A percentile compares a stretch with the other conserved stretches of the same genome.
Conservation (phyloP, 2,888 invertebrate species). For the Drosophila anceps region DNA sequence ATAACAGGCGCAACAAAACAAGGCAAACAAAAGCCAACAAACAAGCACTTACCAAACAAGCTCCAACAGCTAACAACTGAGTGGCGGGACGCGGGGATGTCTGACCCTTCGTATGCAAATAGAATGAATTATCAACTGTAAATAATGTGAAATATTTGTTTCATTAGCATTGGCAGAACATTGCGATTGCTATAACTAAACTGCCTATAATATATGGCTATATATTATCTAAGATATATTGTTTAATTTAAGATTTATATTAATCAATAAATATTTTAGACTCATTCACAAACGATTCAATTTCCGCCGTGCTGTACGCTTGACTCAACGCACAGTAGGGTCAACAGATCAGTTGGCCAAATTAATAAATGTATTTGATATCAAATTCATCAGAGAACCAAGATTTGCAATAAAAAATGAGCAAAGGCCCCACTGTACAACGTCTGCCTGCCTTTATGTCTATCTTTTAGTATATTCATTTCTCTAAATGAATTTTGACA, state of each 20-base stretch:
- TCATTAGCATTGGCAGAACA: slow-evolving; percentile 45
- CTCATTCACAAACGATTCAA: not conserved
- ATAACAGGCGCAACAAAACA: slow-evolving; percentile 59
- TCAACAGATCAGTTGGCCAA: too few relatives aligned
- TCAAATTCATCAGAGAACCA: too few relatives aligned
- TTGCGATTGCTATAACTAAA: not conserved
- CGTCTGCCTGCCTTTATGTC: too few relatives aligned
- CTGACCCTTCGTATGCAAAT: slow-evolving; percentile 33
- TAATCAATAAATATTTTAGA: not conserved
- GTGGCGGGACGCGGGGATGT: not conserved
- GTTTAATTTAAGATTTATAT: not conserved
- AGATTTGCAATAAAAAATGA: too few relatives aligned
- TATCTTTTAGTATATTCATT: not conserved
- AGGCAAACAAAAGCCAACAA: slow-evolving; percentile 58
- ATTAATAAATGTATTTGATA: too few relatives aligned
- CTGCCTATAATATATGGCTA: not conserved
- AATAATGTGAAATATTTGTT: slow-evolving; percentile 48
- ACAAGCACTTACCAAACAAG: slow-evolving; percentile 66
- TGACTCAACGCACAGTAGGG: too few relatives aligned
- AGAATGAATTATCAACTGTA: slow-evolving; percentile 54
- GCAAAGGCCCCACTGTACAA: too few relatives aligned
- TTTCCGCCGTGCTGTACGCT: not conserved
- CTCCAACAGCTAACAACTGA: slow-evolving; percentile 28
- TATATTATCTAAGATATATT: not conserved
- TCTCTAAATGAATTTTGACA: not conserved